Evolutionary conservation across 2,797 vertebrate species (phyloP).

Genomic region (Sebastes cheni): DNA sequence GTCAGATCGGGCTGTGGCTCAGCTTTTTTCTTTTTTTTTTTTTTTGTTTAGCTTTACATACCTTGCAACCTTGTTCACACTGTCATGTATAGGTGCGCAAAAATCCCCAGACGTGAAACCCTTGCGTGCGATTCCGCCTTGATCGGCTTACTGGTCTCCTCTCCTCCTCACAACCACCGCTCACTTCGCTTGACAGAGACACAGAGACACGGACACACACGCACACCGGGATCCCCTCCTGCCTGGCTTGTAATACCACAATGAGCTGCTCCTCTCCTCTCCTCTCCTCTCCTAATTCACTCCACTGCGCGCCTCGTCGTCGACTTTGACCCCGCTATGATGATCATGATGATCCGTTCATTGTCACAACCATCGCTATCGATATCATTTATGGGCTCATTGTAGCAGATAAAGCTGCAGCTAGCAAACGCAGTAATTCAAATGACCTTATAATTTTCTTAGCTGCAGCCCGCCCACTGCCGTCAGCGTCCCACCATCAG

Average conservation of each 20-base stretch:
- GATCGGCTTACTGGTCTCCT: conserved; percentile 80
- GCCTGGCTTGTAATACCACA: conserved; percentile 47
- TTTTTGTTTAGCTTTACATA: conserved; percentile 42
- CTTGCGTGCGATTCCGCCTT: conserved; percentile 72
- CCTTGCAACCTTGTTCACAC: conserved; percentile 68
- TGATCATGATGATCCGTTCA: conserved; percentile 64
- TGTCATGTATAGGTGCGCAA: conserved; percentile 70
- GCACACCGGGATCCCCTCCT: conserved; percentile 68
- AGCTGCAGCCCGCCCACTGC: conserved; percentile 72
- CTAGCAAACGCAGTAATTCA: conserved; percentile 76
- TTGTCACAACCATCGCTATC: conserved; percentile 23
- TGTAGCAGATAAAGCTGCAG: conserved; percentile 48
- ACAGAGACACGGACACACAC: conserved; percentile 56
- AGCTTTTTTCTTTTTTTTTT: neutral
- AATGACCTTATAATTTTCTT: conserved; percentile 88
- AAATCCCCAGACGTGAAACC: conserved; percentile 62
- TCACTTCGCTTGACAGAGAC: conserved; percentile 58
- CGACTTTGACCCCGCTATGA: conserved; percentile 67
- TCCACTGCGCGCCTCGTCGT: conserved; percentile 15
- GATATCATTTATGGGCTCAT: conserved; percentile 57
- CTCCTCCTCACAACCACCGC: conserved; percentile 47
- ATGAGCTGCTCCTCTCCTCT: conserved; percentile 34
- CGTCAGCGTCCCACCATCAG: conserved; percentile 63
- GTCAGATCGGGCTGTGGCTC: neutral
- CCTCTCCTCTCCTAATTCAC: conserved; percentile 30